These are phyloP conservation scores for Ditula angustiorana DNA, from an alignment of 2,888 invertebrate genomes.

Conservation along the genomic window DNA sequence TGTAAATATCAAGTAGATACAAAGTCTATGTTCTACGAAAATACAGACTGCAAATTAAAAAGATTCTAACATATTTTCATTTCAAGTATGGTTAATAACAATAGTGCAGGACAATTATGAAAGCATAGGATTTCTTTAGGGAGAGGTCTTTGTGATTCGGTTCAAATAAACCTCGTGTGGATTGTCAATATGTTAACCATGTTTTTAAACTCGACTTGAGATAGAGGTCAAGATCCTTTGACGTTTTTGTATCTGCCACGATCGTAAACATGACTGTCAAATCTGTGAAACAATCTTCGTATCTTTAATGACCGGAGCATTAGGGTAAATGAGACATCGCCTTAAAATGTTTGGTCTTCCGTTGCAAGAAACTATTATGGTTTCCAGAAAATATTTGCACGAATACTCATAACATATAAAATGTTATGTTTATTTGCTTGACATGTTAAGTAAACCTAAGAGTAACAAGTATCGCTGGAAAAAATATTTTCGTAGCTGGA, in stretches of 20 bases:
- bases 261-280: slow-evolving; percentile 11
- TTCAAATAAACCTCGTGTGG: background rate
- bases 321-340: slow-evolving; percentile 23
- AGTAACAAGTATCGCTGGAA: background rate
- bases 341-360: slow-evolving; percentile 17
- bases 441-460: background rate
- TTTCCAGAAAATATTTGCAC: slow-evolving; percentile 10
- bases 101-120: background rate
- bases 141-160: background rate
- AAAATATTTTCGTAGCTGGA: background rate
- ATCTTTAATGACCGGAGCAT: slow-evolving; percentile 15
- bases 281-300: slow-evolving; percentile 20
- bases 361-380: slow-evolving; percentile 16
- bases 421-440: slow-evolving; percentile 3
- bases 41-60: no score
- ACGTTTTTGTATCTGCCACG: slow-evolving; percentile 12
- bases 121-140: background rate
- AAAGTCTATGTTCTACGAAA: no score
- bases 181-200: background rate
- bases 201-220: background rate
- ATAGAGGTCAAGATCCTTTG: slow-evolving; percentile 29
- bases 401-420: background rate
- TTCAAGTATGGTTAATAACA: no score
- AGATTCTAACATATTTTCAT: no score
- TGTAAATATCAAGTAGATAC: no score